These are phyloP conservation scores for Ophthalmolycus amberensis DNA, from an alignment of 2,113 vertebrate genomes.

Conservation along the genomic window DNA sequence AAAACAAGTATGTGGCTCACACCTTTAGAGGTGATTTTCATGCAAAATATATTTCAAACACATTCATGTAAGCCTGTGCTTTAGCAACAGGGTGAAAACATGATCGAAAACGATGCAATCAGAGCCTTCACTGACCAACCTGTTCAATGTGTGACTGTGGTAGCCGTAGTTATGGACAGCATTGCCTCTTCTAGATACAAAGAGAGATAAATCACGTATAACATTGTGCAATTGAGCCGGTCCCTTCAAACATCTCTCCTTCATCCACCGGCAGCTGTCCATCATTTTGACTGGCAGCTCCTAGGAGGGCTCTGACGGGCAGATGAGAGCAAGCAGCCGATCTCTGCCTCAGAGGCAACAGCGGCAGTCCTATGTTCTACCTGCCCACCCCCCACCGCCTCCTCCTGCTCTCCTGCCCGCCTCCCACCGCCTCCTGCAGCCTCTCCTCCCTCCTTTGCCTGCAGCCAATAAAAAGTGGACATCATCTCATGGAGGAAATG, in stretches of 20 bases:
- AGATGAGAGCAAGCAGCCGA: slow-evolving; percentile 78
- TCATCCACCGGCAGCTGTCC: slow-evolving; percentile 64
- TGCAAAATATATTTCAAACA: background rate
- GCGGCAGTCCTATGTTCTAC: slow-evolving; percentile 76
- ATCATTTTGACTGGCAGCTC: slow-evolving; percentile 76
- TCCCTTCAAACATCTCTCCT: slow-evolving; percentile 50
- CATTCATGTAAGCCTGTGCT: background rate
- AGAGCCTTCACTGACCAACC: background rate
- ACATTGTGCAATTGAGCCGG: slow-evolving; percentile 30
- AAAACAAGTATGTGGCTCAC: background rate
- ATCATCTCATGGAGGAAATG: slow-evolving; percentile 35
- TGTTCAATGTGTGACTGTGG: slow-evolving; percentile 29
- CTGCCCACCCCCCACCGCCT: slow-evolving; percentile 71
- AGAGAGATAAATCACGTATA: slow-evolving; percentile 25
- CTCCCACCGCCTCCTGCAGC: slow-evolving; percentile 57
- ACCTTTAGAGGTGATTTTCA: background rate
- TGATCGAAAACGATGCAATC: slow-evolving; percentile 29
- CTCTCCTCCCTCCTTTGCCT: slow-evolving; percentile 42
- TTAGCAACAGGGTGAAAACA: background rate
- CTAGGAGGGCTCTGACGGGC: slow-evolving; percentile 77
- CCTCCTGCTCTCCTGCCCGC: slow-evolving; percentile 63
- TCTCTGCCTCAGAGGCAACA: slow-evolving; percentile 81
- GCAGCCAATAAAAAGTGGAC: slow-evolving; percentile 62
- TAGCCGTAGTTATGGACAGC: background rate
- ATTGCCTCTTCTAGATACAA: slow-evolving; percentile 23